Evolutionary conservation across 2,113 vertebrate genomes (phyloP).

Genomic region (Condylura cristata): DNA sequence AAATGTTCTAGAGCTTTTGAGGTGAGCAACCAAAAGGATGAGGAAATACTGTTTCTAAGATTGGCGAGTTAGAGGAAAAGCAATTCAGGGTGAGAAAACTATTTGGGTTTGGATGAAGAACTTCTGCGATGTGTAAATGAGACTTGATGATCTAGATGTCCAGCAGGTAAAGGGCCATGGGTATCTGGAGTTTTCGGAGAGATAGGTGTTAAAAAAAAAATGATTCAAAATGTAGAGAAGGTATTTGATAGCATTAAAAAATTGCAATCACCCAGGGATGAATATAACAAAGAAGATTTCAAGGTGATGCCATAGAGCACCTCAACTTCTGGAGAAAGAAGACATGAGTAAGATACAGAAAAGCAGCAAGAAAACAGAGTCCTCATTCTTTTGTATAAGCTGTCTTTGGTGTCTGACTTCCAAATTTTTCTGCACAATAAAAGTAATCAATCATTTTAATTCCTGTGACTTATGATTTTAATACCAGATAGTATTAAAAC

Average conservation of each 20-base stretch:
- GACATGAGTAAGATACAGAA: not conserved
- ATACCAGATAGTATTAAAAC: not conserved
- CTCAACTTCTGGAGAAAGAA: not conserved
- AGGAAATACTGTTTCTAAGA: not conserved
- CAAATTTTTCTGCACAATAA: not conserved
- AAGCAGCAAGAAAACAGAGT: accelerated
- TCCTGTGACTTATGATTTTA: conserved; percentile 44
- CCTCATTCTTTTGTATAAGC: not conserved
- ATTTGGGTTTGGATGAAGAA: not conserved
- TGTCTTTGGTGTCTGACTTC: not conserved
- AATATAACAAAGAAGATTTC: not conserved
- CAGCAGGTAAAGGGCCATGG: not conserved
- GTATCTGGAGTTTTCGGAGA: not conserved
- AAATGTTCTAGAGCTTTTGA: not conserved
- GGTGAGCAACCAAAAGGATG: not conserved
- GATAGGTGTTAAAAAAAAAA: not conserved
- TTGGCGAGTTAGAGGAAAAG: not conserved
- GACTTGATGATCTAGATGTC: not conserved
- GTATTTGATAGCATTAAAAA: not conserved
- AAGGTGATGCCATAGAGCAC: not conserved
- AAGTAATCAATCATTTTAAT: conserved; percentile 38
- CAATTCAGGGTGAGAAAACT: not conserved
- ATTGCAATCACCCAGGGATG: not conserved
- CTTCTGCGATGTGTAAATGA: not conserved
- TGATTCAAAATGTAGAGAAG: not conserved